These are phyloP conservation scores for Aproaerema taeniolella DNA, from an alignment of 2,888 invertebrate species.

Conservation along the genomic window DNA sequence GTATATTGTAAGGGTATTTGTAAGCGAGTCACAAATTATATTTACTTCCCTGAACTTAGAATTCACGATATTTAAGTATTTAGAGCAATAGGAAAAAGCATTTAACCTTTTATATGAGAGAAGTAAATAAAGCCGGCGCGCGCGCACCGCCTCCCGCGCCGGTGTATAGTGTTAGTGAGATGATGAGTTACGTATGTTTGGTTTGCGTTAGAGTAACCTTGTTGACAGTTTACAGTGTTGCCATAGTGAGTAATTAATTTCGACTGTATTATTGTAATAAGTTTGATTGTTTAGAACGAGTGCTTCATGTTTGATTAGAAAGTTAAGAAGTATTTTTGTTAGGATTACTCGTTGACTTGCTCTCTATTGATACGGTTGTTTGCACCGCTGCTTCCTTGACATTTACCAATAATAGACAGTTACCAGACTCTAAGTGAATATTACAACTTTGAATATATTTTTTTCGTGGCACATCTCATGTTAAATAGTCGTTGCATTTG, in stretches of 20 bases:
- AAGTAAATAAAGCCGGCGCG: constrained; percentile 2
- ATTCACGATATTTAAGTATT: constrained; percentile 65
- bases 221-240: constrained; percentile 74
- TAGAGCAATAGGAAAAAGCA: constrained; percentile 70
- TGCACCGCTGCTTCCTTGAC: constrained; percentile 22
- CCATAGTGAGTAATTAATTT: constrained; percentile 72
- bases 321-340: constrained; percentile 33
- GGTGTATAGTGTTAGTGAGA: constrained; percentile 56
- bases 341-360: constrained; percentile 13
- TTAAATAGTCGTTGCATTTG: too few relatives aligned
- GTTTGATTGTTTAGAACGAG: constrained; percentile 62
- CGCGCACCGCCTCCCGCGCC: not conserved
- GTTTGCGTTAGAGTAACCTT: constrained; percentile 61
- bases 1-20: constrained; percentile 64
- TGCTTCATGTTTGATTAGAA: constrained; percentile 46
- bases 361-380: constrained; percentile 7
- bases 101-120: constrained; percentile 69
- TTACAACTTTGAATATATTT: constrained; percentile 48
- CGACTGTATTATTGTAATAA: constrained; percentile 71
- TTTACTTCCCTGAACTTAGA: constrained; percentile 70
- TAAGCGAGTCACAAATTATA: constrained; percentile 76
- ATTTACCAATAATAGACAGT: constrained; percentile 59
- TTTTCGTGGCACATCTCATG: constrained; percentile 51
- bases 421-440: constrained; percentile 63
- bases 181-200: constrained; percentile 52